Percentiles rank a stretch among this genome's conserved stretches.
These are phyloP conservation scores for Micropoecilia bifurca DNA, from an alignment of 2,797 vertebrate species.

Conservation along the genomic window DNA sequence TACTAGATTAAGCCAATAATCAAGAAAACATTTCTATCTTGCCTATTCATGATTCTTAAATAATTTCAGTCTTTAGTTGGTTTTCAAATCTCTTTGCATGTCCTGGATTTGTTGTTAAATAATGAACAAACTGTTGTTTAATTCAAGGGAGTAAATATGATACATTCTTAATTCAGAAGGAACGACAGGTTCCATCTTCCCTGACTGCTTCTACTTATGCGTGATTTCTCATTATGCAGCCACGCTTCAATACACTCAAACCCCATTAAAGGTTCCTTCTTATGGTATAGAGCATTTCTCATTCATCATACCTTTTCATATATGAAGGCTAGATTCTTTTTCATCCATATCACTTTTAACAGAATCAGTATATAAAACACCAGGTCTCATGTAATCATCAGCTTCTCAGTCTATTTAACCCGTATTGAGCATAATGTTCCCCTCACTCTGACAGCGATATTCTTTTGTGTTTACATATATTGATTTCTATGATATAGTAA, in stretches of 20 bases:
- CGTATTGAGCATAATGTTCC: slow-evolving; percentile 11
- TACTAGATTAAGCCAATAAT: not conserved
- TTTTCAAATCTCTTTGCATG: not conserved
- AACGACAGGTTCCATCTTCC: slow-evolving; percentile 41
- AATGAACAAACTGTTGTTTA: slow-evolving; percentile 20
- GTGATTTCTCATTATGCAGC: slow-evolving; percentile 56
- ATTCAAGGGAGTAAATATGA: slow-evolving; percentile 52
- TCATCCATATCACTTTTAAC: not conserved
- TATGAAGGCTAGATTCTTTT: not conserved
- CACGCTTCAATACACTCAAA: slow-evolving; percentile 71
- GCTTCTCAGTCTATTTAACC: not conserved
- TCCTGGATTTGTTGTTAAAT: not conserved
- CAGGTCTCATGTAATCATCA: not conserved
- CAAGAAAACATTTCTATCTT: not conserved
- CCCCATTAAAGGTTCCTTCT: slow-evolving; percentile 71
- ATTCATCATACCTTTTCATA: not conserved
- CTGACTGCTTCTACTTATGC: slow-evolving; percentile 40
- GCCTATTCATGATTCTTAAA: too few relatives aligned
- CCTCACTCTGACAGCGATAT: not conserved
- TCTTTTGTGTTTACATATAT: slow-evolving; percentile 23
- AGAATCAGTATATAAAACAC: slow-evolving; percentile 12
- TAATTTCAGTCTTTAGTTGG: not conserved
- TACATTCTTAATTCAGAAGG: slow-evolving; percentile 29
- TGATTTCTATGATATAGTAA: slow-evolving; percentile 33
- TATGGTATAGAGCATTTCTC: not conserved